Conservation (phyloP, 2,113 vertebrate species). For the Polyodon spathula region DNA sequence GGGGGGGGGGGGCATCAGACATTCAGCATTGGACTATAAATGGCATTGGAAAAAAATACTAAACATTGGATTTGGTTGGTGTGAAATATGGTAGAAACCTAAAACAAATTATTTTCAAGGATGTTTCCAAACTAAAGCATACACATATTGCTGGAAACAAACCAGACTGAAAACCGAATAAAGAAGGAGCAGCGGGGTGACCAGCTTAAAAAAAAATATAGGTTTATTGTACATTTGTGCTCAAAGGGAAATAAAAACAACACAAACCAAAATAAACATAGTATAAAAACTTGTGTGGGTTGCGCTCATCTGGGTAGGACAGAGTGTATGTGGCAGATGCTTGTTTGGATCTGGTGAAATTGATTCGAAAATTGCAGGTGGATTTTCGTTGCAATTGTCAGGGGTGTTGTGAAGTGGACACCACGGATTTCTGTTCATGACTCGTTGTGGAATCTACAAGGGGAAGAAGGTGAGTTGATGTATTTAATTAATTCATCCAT, state of each 20-base stretch:
- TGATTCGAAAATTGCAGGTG: slow-evolving; percentile 69
- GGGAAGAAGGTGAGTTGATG: slow-evolving; percentile 38
- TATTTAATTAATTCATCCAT: slow-evolving; percentile 12
- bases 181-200: too few species aligned
- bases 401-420: slow-evolving; percentile 32
- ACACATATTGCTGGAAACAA: slow-evolving; percentile 2
- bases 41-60: slow-evolving; percentile 21
- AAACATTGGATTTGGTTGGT: slow-evolving; percentile 14
- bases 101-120: slow-evolving; percentile 1
- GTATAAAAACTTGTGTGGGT: too few species aligned
- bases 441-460: slow-evolving; percentile 30
- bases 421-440: slow-evolving; percentile 23
- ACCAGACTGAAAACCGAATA: slow-evolving; percentile 1
- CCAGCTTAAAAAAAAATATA: too few species aligned
- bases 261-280: too few species aligned
- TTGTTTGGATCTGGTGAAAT: slow-evolving; percentile 56
- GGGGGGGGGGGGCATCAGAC: slow-evolving; percentile 14
- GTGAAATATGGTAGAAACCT: slow-evolving; percentile 7
- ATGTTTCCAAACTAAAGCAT: slow-evolving; percentile 7
- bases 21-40: slow-evolving; percentile 16
- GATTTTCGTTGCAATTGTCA: slow-evolving; percentile 56
- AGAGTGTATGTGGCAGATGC: slow-evolving; percentile 28
- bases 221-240: too few species aligned
- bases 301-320: slow-evolving; percentile 20
- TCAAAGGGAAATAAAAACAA: too few species aligned